phyloP scores from a whole-genome alignment of 2,113 vertebrate species.

The Bambusicola thoracicus region DNA sequence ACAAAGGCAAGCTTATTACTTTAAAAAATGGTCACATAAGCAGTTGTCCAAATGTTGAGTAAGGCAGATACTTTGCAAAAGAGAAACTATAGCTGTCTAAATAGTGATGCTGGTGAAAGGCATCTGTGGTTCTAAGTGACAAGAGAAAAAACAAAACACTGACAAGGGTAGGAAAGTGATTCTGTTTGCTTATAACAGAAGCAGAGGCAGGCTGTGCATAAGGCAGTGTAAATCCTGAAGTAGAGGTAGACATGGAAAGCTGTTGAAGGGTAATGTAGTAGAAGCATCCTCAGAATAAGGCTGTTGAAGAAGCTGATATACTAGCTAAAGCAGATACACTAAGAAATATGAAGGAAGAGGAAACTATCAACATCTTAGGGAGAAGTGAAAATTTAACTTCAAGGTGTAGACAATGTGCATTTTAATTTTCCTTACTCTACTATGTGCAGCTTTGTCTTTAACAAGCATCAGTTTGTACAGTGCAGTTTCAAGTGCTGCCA shows the following conservation, averaged over 20 bases:
- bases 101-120: neutral
- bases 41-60: neutral
- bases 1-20: neutral
- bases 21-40: neutral
- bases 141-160: neutral
- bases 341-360: neutral
- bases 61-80: neutral
- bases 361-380: neutral
- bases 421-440: slow-evolving; percentile 12
- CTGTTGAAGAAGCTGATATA: neutral
- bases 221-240: neutral
- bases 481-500: slow-evolving; percentile 1
- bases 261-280: neutral
- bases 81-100: neutral
- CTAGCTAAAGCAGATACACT: neutral
- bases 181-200: neutral
- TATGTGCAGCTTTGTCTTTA: slow-evolving; percentile 2
- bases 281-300: neutral
- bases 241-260: neutral
- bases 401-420: neutral
- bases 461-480: neutral
- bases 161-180: neutral
- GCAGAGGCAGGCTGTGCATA: neutral
- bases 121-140: neutral
- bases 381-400: slow-evolving; percentile 9